Evolutionary conservation across 2,797 vertebrate genomes (phyloP).

Genomic region (Tympanoctomys barrerae): DNA sequence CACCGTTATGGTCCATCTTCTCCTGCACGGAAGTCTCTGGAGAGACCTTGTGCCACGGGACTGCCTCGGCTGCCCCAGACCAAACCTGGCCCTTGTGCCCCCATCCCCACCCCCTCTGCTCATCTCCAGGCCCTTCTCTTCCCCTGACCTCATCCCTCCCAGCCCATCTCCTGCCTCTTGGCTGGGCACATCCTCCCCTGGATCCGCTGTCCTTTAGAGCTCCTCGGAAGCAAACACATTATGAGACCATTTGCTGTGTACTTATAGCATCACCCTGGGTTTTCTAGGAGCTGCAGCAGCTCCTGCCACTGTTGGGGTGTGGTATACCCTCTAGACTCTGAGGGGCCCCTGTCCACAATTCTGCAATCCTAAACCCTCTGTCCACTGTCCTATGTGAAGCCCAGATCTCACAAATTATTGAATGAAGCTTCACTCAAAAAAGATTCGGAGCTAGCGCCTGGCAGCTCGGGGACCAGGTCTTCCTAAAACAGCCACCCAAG

Average conservation of each 20-base stretch:
- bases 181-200: not conserved
- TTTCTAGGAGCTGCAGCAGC: not conserved
- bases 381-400: not conserved
- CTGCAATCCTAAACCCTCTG: not conserved
- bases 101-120: not conserved
- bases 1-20: not conserved
- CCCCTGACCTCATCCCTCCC: not conserved
- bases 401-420: not conserved
- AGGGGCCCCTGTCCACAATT: not conserved
- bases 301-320: not conserved
- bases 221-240: not conserved
- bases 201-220: not conserved
- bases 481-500: not conserved
- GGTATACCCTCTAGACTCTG: no score
- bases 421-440: constrained; percentile 25
- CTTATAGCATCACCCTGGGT: not conserved
- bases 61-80: not conserved
- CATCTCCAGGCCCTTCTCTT: not conserved
- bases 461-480: not conserved
- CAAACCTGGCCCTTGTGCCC: not conserved
- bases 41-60: not conserved
- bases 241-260: not conserved
- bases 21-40: not conserved
- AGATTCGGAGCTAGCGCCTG: not conserved
- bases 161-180: not conserved